Conservation (phyloP, 2,888 invertebrate genomes). For the Liposcelis brunnea region DNA sequence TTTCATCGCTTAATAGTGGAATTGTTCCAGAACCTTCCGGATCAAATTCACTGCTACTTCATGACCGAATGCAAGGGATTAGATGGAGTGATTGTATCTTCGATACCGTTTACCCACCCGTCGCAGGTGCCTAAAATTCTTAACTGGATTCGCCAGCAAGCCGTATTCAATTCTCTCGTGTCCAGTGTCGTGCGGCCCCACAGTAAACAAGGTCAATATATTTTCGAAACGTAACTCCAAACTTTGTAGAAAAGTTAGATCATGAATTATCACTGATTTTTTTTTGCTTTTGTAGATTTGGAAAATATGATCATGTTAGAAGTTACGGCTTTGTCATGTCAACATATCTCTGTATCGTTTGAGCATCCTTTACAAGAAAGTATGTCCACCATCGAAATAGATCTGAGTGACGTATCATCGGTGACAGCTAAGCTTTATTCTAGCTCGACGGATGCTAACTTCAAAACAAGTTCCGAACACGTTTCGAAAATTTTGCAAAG, state of each 20-base stretch:
- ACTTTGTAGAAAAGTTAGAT: background rate
- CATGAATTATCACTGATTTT: conserved; percentile 1
- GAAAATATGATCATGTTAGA: conserved; percentile 78
- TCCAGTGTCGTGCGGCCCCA: conserved; percentile 75
- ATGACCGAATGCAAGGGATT: conserved; percentile 65
- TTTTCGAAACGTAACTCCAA: conserved; percentile 2
- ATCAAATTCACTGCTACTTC: conserved; percentile 88
- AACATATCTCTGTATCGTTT: conserved; percentile 74
- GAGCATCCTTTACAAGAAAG: conserved; percentile 87
- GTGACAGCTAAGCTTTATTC: conserved; percentile 63
- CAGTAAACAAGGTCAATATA: conserved; percentile 49
- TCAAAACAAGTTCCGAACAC: conserved; percentile 30
- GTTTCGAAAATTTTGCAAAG: conserved; percentile 62
- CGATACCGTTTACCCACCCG: conserved; percentile 86
- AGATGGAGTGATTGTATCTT: conserved; percentile 57
- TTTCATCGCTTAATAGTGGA: too few species aligned
- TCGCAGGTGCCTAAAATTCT: conserved; percentile 80
- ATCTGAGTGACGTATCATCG: conserved; percentile 62
- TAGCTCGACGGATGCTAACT: conserved; percentile 32
- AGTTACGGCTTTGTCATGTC: conserved; percentile 75
- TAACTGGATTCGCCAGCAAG: conserved; percentile 69
- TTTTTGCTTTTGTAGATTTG: conserved; percentile 32
- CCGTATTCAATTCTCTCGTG: conserved; percentile 76
- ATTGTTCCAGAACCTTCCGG: conserved; percentile 74
- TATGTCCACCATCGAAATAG: conserved; percentile 82